Evolutionary conservation across 2,888 invertebrate genomes (phyloP).

Genomic region (Linnaemya tessellans): DNA sequence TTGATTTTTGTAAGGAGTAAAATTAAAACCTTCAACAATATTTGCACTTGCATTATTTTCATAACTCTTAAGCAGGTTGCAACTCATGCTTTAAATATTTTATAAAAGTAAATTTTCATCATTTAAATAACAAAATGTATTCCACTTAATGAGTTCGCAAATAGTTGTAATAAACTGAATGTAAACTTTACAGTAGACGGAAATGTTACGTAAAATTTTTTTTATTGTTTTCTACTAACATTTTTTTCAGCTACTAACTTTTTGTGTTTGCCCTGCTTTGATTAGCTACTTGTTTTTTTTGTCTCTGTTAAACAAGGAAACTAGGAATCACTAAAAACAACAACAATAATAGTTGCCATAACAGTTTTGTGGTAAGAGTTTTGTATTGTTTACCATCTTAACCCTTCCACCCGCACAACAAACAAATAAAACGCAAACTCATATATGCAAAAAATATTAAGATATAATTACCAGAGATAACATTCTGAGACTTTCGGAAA

Average conservation of each 20-base stretch:
- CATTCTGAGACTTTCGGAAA: conserved; percentile 15
- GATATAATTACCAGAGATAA: conserved; percentile 67
- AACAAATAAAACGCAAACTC: background rate
- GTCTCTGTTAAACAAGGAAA: background rate
- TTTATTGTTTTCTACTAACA: too few relatives aligned
- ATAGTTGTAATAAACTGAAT: too few relatives aligned
- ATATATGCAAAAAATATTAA: conserved; percentile 42
- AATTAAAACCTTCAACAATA: too few relatives aligned
- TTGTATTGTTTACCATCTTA: background rate
- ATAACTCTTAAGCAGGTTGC: too few relatives aligned
- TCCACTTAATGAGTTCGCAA: too few relatives aligned
- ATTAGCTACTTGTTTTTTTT: background rate
- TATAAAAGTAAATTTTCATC: too few relatives aligned
- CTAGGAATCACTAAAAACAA: background rate
- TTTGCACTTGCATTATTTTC: too few relatives aligned
- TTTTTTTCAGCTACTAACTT: background rate
- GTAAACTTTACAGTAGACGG: too few relatives aligned
- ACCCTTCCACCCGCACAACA: background rate
- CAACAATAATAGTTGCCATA: conserved; percentile 35
- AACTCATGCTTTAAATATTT: too few relatives aligned
- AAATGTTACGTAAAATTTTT: too few relatives aligned
- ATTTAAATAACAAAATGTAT: too few relatives aligned
- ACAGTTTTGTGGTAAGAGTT: conserved; percentile 34
- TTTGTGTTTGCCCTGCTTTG: background rate
- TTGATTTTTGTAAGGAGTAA: too few relatives aligned